phyloP scores from a whole-genome alignment of 2,797 vertebrate species.

The Perodicticus potto region DNA sequence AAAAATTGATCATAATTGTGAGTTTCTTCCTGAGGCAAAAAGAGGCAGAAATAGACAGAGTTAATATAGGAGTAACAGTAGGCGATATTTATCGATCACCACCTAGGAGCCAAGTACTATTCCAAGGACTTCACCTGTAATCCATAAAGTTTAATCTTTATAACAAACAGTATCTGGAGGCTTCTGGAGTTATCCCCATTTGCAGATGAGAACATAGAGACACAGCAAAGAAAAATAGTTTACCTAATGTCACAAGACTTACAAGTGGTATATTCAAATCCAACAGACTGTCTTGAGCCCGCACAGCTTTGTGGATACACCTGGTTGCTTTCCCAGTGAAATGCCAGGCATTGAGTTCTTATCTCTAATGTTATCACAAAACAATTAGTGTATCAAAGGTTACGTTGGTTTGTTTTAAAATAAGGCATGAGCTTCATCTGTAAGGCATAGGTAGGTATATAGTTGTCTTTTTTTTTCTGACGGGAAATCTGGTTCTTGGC shows the following conservation, averaged over 20 bases:
- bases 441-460: neutral
- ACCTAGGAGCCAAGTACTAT: neutral
- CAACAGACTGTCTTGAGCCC: neutral
- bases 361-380: neutral
- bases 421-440: neutral
- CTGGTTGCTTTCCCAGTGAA: neutral
- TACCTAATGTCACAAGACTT: neutral
- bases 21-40: neutral
- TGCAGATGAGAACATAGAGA: neutral
- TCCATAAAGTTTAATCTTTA: constrained; percentile 4
- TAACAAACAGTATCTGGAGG: neutral
- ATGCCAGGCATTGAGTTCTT: neutral
- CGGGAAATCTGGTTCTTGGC: neutral
- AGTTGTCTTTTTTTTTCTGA: neutral
- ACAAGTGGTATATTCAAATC: neutral
- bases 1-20: neutral
- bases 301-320: too few relatives aligned
- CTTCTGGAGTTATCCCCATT: neutral
- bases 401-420: neutral
- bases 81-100: neutral
- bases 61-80: neutral
- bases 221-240: neutral
- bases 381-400: neutral
- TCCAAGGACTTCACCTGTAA: neutral
- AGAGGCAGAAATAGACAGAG: constrained; percentile 2